phyloP scores from a whole-genome alignment of 2,888 invertebrate genomes.

The Melangyna quadrimaculata region DNA sequence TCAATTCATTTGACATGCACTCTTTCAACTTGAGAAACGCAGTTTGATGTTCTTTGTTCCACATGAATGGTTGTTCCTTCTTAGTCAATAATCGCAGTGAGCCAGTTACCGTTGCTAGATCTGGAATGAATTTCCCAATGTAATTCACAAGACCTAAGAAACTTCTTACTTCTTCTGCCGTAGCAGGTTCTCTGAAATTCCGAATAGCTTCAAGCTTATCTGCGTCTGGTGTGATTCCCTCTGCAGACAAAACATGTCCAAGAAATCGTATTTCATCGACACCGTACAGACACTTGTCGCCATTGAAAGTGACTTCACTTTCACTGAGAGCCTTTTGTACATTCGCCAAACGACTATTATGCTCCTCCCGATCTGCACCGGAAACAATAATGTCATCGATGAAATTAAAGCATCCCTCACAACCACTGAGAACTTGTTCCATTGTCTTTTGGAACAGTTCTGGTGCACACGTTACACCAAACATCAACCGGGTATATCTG shows the following conservation, averaged over 20 bases:
- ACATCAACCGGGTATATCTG: not conserved
- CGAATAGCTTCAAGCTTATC: not conserved
- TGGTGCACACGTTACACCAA: not conserved
- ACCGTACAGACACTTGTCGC: not conserved
- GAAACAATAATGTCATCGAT: not conserved
- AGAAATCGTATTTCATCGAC: not conserved
- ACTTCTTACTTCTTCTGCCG: not conserved
- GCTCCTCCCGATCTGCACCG: not conserved
- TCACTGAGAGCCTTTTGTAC: not conserved
- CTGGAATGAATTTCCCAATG: not conserved
- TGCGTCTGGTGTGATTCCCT: not conserved
- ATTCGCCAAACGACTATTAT: not conserved
- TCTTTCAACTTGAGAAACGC: not conserved
- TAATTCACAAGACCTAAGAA: not conserved
- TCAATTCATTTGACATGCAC: not conserved
- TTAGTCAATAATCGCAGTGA: not conserved
- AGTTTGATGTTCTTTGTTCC: not conserved
- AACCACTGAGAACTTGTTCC: not conserved
- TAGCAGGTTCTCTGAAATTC: not conserved
- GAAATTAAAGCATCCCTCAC: not conserved
- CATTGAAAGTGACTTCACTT: not conserved
- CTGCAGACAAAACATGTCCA: not conserved
- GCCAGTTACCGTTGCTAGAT: not conserved
- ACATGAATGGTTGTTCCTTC: not conserved
- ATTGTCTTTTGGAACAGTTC: not conserved